Conservation (phyloP, 92 coral and sea anemone genomes). For the Epizoanthus ramosus region DNA sequence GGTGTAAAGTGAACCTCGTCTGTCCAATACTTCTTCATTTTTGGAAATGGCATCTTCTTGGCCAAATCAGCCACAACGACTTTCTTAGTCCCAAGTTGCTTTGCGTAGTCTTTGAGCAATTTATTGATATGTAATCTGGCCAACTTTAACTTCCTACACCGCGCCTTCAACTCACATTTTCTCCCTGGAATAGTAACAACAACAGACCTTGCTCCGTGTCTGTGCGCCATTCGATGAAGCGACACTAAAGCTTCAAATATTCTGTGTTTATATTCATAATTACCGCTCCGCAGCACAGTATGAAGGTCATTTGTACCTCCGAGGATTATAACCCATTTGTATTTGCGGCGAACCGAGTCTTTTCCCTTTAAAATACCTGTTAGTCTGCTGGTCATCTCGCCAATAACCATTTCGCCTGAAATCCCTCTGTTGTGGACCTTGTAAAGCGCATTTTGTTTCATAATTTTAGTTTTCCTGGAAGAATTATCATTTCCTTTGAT, state of each 20-base stretch:
- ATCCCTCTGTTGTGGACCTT: constrained; percentile 26
- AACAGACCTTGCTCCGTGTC: constrained; percentile 12
- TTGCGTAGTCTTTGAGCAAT: constrained; percentile 9
- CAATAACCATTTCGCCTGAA: constrained; percentile 33
- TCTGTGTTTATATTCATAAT: constrained; percentile 26
- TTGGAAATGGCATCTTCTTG: constrained; percentile 20
- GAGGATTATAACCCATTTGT: constrained; percentile 32
- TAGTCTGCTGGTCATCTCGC: constrained; percentile 35
- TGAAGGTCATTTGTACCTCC: constrained; percentile 34
- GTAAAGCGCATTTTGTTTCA: neutral
- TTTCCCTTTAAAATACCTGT: neutral
- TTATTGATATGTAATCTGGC: constrained; percentile 21
- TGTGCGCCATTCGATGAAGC: constrained; percentile 25
- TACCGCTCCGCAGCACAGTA: neutral
- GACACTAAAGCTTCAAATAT: constrained; percentile 35
- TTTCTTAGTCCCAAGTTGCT: constrained; percentile 2
- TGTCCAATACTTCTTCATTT: constrained; percentile 31
- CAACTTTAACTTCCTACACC: neutral
- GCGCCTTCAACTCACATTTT: constrained; percentile 17
- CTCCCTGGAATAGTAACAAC: constrained; percentile 20
- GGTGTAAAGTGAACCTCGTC: constrained; percentile 32
- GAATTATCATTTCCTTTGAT: neutral
- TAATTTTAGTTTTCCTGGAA: neutral
- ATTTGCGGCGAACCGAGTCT: neutral
- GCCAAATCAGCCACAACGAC: constrained; percentile 32